Percentiles rank a stretch among this genome's conserved stretches.
Conservation (phyloP, 1,140 invertebrate species). For the Pseudomyrmex dendroicus region DNA sequence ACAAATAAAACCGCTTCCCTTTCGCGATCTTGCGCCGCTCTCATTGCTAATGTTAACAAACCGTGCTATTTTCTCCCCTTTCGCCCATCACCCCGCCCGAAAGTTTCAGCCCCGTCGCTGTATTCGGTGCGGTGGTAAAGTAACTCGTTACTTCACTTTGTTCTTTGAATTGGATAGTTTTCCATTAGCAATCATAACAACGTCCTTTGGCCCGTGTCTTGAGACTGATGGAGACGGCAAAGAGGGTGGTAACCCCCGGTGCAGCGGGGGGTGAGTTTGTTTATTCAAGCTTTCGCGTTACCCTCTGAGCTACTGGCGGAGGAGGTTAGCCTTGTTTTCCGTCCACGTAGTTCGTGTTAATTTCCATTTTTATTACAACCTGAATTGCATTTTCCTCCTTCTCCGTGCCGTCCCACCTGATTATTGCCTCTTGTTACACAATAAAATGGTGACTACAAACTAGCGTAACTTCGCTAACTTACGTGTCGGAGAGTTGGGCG, state of each 20-base stretch:
- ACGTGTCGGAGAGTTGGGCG: constrained; percentile 25
- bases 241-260: constrained; percentile 67
- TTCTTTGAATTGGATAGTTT: constrained; percentile 84
- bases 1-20: constrained; percentile 60
- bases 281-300: constrained; percentile 78
- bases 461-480: constrained; percentile 50
- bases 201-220: constrained; percentile 77
- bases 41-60: constrained; percentile 78
- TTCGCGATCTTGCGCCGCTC: constrained; percentile 58
- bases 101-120: constrained; percentile 67
- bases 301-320: constrained; percentile 74
- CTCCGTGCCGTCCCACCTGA: constrained; percentile 21
- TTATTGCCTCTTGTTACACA: constrained; percentile 54
- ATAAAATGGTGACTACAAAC: constrained; percentile 22
- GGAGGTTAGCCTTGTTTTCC: constrained; percentile 75
- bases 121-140: constrained; percentile 71
- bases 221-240: constrained; percentile 74
- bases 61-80: constrained; percentile 72
- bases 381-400: constrained; percentile 76
- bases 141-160: constrained; percentile 83
- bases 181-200: constrained; percentile 84
- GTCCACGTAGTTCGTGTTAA: constrained; percentile 78
- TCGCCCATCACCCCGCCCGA: constrained; percentile 45
- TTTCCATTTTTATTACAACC: constrained; percentile 84
- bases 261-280: constrained; percentile 74